Evolutionary conservation across 1,140 invertebrate genomes (phyloP).

Genomic region (Holotrichia oblita): DNA sequence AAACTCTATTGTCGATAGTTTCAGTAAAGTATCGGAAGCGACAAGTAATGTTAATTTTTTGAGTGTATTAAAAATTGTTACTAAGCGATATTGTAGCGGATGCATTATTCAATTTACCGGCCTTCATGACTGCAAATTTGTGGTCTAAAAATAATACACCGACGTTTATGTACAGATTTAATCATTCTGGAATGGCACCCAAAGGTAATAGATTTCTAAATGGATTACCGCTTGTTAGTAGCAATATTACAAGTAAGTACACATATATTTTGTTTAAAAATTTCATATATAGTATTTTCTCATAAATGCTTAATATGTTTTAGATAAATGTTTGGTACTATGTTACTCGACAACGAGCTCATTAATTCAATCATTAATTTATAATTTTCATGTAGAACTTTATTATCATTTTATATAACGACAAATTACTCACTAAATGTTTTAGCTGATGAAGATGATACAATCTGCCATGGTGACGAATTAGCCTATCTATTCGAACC

Average conservation of each 20-base stretch:
- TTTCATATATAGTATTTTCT: no score
- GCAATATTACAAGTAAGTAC: slow-evolving; percentile 43
- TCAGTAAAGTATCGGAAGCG: slow-evolving; percentile 63
- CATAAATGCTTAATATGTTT: no score
- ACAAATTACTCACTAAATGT: background rate
- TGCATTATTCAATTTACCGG: slow-evolving; percentile 77
- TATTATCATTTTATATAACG: no score
- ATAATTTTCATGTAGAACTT: no score
- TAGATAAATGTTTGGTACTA: no score
- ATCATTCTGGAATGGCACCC: slow-evolving; percentile 70
- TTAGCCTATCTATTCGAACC: slow-evolving; percentile 74
- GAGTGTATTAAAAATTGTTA: slow-evolving; percentile 43
- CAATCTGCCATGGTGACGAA: slow-evolving; percentile 73
- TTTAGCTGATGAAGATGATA: slow-evolving; percentile 53
- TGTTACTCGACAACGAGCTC: no score
- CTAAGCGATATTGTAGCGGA: slow-evolving; percentile 62
- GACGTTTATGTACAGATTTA: slow-evolving; percentile 77
- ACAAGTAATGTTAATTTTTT: no score
- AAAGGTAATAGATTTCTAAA: slow-evolving; percentile 70
- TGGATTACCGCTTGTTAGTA: slow-evolving; percentile 66
- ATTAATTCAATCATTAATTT: no score
- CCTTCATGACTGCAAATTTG: slow-evolving; percentile 71
- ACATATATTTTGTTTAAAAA: no score
- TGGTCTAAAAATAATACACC: slow-evolving; percentile 68
- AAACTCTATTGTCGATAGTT: slow-evolving; percentile 59